These are phyloP conservation scores for Thermophis baileyi DNA, from an alignment of 2,113 vertebrate genomes.

Conservation along the genomic window DNA sequence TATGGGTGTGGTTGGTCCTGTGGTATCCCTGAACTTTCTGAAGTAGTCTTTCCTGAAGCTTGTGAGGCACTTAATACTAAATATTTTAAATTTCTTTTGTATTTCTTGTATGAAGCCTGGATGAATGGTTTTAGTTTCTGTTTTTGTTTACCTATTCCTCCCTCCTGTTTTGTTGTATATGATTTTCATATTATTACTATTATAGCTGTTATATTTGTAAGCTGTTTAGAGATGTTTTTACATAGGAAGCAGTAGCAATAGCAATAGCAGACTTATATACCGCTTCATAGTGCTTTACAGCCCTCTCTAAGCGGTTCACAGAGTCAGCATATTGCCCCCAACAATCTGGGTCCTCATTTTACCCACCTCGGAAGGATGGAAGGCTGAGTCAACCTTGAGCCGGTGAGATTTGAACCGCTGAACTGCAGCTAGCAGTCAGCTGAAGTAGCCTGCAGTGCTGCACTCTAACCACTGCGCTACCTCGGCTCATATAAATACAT, in stretches of 20 bases:
- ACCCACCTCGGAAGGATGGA: too few relatives aligned
- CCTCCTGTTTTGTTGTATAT: background rate
- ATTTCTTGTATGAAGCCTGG: background rate
- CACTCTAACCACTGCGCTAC: too few relatives aligned
- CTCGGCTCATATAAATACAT: too few relatives aligned
- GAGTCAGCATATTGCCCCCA: too few relatives aligned
- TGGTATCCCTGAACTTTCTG: background rate
- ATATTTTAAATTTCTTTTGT: background rate
- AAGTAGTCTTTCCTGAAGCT: background rate
- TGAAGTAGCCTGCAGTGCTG: too few relatives aligned
- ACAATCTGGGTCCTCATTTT: too few relatives aligned
- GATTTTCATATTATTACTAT: background rate
- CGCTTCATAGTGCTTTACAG: too few relatives aligned
- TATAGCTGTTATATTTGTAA: background rate
- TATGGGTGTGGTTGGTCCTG: background rate
- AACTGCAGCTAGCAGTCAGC: too few relatives aligned
- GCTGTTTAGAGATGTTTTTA: background rate
- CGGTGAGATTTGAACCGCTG: too few relatives aligned
- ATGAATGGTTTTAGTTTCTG: background rate
- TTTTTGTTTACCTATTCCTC: background rate
- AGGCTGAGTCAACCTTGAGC: too few relatives aligned
- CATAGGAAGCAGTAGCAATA: background rate
- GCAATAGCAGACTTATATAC: too few relatives aligned
- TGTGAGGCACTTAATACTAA: background rate
- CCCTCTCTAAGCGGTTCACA: too few relatives aligned